Evolutionary conservation across 1,140 invertebrate genomes (phyloP), one percentile per base, ranked within the genome.

Genomic region (Caenorhabditis inopinata): DNA sequence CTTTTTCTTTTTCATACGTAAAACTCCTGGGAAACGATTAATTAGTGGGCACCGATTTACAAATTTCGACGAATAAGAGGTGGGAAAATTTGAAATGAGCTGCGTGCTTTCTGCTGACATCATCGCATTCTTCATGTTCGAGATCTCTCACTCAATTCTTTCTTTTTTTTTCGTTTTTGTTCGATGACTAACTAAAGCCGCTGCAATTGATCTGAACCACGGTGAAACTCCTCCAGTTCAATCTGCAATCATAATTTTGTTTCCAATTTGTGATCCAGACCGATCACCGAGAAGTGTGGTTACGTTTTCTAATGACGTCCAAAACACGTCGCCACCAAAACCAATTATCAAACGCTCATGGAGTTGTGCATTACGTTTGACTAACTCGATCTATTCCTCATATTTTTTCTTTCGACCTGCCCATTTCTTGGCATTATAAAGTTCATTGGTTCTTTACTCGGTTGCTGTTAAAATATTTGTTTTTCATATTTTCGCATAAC

Each of bases 291-390:
- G 16, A 21, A 9, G 32, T 14, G 51, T 9, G 51, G 18, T 25
- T 11, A 14, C 2, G 49, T 42, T 5, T 42, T 42, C 6, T 14
- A 14, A 14, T 68, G 58, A 68, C 58, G 58, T 68, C 58, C 32
- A 68, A 68, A n/a, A 58, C 4, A 23, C 48, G 21, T 51, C n/a
- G 21, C 27, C 12, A 58, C 11, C 12, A 58, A 58, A 68, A 68
- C 38, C 58, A 68, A 68, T 68, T 68, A 58, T 16, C 51, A 12
- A 58, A n/a, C n/a, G 23, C 51, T 58, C 27, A 51, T 58, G 35
- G 27, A n/a, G 16, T 58, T 68, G n/a, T 68, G 2, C 2, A 68
- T 23, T 68, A 68, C 58, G 58, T 38, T 18, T 16, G 6, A 14
- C 18, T 68, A 68, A 68, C 16, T 68, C 32, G n/a, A 68, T 68